Conservation (phyloP, 2,888 invertebrate genomes). For the Cryptus armator region DNA sequence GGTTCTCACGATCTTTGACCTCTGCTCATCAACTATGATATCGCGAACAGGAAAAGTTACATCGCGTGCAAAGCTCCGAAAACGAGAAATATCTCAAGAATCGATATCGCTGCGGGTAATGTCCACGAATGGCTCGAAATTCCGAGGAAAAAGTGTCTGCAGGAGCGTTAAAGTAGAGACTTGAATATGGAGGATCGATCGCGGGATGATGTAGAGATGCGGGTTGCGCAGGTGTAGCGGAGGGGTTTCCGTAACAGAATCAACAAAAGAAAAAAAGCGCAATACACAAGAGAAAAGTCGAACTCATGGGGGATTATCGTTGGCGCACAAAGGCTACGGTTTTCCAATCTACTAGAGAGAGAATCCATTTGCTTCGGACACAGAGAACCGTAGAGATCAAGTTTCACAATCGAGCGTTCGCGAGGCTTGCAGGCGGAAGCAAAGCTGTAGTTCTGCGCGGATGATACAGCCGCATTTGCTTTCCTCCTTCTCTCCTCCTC, state of each 20-base stretch:
- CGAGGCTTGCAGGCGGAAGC: neutral
- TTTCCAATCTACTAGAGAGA: conserved; percentile 6
- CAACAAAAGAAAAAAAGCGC: neutral
- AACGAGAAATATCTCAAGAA: no score
- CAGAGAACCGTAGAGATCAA: neutral
- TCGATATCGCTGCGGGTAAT: no score
- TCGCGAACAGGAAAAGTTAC: no score
- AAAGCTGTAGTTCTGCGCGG: neutral
- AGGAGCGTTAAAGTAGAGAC: no score
- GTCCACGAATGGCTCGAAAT: no score
- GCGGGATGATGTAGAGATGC: no score
- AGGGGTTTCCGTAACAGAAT: neutral
- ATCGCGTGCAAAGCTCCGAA: no score
- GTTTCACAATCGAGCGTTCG: neutral
- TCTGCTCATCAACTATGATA: no score
- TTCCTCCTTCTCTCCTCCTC: no score
- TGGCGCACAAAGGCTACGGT: neutral
- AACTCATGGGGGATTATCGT: neutral
- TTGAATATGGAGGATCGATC: no score
- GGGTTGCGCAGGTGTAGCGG: neutral
- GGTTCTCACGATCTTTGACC: no score
- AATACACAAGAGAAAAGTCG: neutral
- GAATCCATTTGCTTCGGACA: conserved; percentile 2
- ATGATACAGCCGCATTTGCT: neutral
- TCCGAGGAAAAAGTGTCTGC: no score